Conservation (phyloP, 2,888 invertebrate genomes). For the Zygogramma bicolorata region DNA sequence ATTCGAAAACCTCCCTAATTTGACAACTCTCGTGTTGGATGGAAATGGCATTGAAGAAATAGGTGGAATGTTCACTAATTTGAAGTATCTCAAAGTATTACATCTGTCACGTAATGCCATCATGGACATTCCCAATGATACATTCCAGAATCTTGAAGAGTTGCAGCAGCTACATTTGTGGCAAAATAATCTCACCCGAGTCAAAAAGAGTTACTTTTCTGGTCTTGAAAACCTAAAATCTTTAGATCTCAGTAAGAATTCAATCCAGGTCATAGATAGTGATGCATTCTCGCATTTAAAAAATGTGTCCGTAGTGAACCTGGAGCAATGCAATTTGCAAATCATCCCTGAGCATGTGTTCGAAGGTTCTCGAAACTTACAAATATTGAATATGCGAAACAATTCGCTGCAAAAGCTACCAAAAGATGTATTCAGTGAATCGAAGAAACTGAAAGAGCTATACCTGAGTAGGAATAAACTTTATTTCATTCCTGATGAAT, state of each 20-base stretch:
- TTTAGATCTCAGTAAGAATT: constrained; percentile 79
- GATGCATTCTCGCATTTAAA: constrained; percentile 73
- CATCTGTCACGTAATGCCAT: constrained; percentile 79
- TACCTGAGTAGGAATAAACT: constrained; percentile 79
- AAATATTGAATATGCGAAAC: constrained; percentile 72
- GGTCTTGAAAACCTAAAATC: constrained; percentile 74
- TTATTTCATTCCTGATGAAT: constrained; percentile 71
- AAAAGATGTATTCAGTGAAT: constrained; percentile 74
- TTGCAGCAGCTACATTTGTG: constrained; percentile 75
- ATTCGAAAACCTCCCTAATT: constrained; percentile 48
- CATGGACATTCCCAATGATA: constrained; percentile 71
- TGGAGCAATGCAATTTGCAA: constrained; percentile 64
- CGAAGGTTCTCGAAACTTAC: constrained; percentile 71
- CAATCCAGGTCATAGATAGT: constrained; percentile 72
- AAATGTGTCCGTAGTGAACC: constrained; percentile 40
- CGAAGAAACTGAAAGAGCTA: constrained; percentile 74
- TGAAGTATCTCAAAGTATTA: constrained; percentile 73
- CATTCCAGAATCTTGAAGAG: constrained; percentile 74
- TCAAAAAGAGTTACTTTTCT: constrained; percentile 72
- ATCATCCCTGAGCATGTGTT: constrained; percentile 75
- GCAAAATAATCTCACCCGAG: constrained; percentile 66
- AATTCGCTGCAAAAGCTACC: constrained; percentile 68
- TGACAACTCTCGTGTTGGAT: constrained; percentile 43
- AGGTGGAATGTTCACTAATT: constrained; percentile 74
- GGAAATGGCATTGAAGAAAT: constrained; percentile 57